Evolutionary conservation across 2,888 invertebrate genomes (phyloP).

Genomic region (Corbicula japonica): DNA sequence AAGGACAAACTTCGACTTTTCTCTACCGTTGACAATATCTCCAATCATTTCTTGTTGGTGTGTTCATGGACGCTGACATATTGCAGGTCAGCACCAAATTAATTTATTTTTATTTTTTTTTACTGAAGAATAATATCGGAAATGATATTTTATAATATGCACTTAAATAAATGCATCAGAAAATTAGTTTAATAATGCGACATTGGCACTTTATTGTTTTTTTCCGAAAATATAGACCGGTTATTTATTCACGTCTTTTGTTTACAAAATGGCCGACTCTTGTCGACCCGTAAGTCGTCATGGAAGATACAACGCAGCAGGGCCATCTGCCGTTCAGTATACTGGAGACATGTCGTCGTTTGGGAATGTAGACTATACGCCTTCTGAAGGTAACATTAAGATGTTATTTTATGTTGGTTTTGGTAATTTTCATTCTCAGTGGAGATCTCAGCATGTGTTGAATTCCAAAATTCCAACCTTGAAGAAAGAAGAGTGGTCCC

Average conservation of each 20-base stretch:
- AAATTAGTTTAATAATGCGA: background rate
- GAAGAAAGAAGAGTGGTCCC: too few species aligned
- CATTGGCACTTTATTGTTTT: background rate
- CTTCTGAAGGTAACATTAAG: slow-evolving; percentile 64
- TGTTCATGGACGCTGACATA: slow-evolving; percentile 37
- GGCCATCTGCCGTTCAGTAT: slow-evolving; percentile 60
- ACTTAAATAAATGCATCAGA: background rate
- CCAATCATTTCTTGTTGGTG: slow-evolving; percentile 60
- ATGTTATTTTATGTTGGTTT: background rate
- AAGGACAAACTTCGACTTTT: slow-evolving; percentile 53
- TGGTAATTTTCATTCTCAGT: too few species aligned
- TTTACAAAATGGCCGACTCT: slow-evolving; percentile 73
- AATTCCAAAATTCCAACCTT: too few species aligned
- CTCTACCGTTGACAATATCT: slow-evolving; percentile 48
- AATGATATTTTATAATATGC: background rate
- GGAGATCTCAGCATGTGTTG: too few species aligned
- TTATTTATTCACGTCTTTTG: slow-evolving; percentile 49
- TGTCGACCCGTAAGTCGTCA: slow-evolving; percentile 76
- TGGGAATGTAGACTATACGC: slow-evolving; percentile 63
- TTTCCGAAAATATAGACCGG: background rate
- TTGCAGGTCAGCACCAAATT: slow-evolving; percentile 27
- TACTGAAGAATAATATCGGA: background rate
- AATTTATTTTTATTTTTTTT: background rate
- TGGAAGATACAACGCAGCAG: slow-evolving; percentile 73
- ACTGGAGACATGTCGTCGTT: slow-evolving; percentile 52